phyloP scores from a whole-genome alignment of 2,113 vertebrate genomes.

The cat (Felis catus) region F.catus_Fca126_mat1.0 CM031411.1:105355001-105355500 shows the following conservation, averaged over 20 bases:
- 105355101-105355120: too few relatives aligned
- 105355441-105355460: background rate
- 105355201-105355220: too few relatives aligned
- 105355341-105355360: background rate
- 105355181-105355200: too few relatives aligned
- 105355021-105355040: background rate
- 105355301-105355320: background rate
- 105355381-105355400: background rate
- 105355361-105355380: background rate
- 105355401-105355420: background rate
- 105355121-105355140: too few relatives aligned
- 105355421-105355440: background rate
- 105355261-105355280: background rate
- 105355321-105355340: background rate
- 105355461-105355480: background rate
- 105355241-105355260: background rate
- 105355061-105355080: too few relatives aligned
- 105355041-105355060: background rate
- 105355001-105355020: background rate
- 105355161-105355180: too few relatives aligned
- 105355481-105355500: background rate
- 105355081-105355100: too few relatives aligned
- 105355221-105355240: too few relatives aligned
- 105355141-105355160: too few relatives aligned
- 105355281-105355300: background rate